Evolutionary conservation across 1,140 invertebrate species (phyloP).

Genomic region (Eulimnadia texana): DNA sequence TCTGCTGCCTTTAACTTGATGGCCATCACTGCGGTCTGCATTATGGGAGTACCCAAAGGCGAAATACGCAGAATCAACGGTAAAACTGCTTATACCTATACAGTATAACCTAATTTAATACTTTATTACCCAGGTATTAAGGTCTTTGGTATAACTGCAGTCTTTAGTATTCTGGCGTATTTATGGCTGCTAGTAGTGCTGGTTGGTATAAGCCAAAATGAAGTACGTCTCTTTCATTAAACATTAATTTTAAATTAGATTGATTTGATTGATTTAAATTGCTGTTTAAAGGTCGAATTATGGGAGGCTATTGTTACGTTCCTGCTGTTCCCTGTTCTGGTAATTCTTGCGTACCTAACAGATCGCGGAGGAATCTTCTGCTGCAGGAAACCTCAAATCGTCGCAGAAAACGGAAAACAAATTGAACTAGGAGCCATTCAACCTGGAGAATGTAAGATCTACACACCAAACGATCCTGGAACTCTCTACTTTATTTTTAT

Average conservation of each 20-base stretch:
- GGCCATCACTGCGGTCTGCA: constrained; percentile 41
- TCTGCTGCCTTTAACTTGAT: constrained; percentile 49
- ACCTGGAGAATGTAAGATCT: constrained; percentile 28
- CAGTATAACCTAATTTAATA: no score
- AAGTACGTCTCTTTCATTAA: background rate
- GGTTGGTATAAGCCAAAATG: constrained; percentile 23
- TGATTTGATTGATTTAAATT: background rate
- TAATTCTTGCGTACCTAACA: constrained; percentile 37
- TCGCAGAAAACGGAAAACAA: constrained; percentile 27
- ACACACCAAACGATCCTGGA: no score
- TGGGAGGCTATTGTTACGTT: constrained; percentile 49
- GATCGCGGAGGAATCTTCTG: constrained; percentile 28
- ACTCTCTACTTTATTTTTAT: constrained; percentile 7
- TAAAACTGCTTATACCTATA: constrained; percentile 21
- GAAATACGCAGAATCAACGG: constrained; percentile 38
- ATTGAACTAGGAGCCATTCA: constrained; percentile 32
- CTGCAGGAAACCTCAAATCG: constrained; percentile 17
- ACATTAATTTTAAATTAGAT: background rate
- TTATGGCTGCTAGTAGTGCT: constrained; percentile 47
- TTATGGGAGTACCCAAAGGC: constrained; percentile 35
- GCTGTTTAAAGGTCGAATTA: constrained; percentile 31
- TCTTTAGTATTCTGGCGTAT: constrained; percentile 45
- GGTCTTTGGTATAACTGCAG: constrained; percentile 41
- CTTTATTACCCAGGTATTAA: constrained; percentile 17
- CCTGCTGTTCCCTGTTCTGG: constrained; percentile 40